These are phyloP conservation scores for Emesis russula DNA, from an alignment of 2,888 invertebrate genomes.

Conservation along the genomic window DNA sequence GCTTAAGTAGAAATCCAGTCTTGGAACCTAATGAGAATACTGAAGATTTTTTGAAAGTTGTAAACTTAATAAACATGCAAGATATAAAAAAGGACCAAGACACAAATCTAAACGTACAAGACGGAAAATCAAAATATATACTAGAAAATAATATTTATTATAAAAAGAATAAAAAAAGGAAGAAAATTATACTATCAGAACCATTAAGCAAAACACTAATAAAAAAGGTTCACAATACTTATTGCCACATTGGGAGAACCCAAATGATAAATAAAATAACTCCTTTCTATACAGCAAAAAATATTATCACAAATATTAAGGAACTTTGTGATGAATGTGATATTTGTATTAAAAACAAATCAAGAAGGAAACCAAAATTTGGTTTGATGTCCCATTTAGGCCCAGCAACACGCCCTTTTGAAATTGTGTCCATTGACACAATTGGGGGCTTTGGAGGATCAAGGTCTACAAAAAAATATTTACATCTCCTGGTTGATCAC, in stretches of 20 bases:
- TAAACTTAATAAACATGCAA: too few species aligned
- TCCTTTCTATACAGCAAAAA: neutral
- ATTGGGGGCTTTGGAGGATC: conserved; percentile 85
- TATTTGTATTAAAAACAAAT: neutral
- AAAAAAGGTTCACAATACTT: neutral
- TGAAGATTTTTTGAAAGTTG: too few species aligned
- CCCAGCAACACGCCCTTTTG: conserved; percentile 74
- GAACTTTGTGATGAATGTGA: neutral
- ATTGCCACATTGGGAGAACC: neutral
- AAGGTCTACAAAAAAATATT: conserved; percentile 80
- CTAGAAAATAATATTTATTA: neutral
- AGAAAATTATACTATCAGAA: neutral
- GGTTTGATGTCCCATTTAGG: conserved; percentile 85
- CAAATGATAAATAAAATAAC: neutral
- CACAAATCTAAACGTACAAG: neutral
- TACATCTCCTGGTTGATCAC: neutral
- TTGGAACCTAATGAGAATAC: too few species aligned
- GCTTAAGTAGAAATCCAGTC: too few species aligned
- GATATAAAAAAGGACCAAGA: too few species aligned
- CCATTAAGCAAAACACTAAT: neutral
- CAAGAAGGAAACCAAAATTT: conserved; percentile 48
- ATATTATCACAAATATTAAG: neutral
- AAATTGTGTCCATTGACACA: conserved; percentile 80
- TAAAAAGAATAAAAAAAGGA: neutral
- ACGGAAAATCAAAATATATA: neutral